A percentile compares a stretch with the other conserved stretches of the same genome.
These are phyloP conservation scores for Mirza zaza DNA, from an alignment of 2,113 vertebrate species.

Conservation along the genomic window DNA sequence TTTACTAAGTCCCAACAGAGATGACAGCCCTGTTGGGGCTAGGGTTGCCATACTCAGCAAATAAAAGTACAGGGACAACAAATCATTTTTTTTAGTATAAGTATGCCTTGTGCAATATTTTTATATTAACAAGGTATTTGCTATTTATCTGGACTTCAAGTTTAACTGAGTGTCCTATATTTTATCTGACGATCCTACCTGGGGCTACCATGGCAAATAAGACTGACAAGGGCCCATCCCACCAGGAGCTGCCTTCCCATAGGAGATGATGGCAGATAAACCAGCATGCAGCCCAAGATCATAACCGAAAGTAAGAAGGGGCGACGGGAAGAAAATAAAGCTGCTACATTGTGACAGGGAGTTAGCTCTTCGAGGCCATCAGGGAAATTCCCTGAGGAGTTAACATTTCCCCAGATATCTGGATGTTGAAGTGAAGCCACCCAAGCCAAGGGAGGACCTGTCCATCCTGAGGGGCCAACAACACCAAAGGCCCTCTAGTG, in stretches of 20 bases:
- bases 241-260: neutral
- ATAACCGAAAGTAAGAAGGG: accelerated
- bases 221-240: neutral
- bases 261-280: neutral
- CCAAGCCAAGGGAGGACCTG: neutral
- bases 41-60: neutral
- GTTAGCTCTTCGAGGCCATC: neutral
- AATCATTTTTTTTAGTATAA: neutral
- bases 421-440: neutral
- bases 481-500: neutral
- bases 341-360: neutral
- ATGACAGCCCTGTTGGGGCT: neutral
- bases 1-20: neutral
- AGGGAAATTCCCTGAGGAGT: neutral
- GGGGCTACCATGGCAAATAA: neutral
- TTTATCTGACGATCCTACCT: neutral
- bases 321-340: neutral
- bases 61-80: neutral
- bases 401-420: neutral
- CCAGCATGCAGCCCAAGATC: neutral
- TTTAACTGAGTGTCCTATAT: neutral
- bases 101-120: neutral
- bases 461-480: neutral
- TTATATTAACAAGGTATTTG: neutral
- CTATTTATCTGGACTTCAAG: neutral